phyloP scores from a whole-genome alignment of 2,797 vertebrate genomes.

The Rousettus madagascariensis region DNA sequence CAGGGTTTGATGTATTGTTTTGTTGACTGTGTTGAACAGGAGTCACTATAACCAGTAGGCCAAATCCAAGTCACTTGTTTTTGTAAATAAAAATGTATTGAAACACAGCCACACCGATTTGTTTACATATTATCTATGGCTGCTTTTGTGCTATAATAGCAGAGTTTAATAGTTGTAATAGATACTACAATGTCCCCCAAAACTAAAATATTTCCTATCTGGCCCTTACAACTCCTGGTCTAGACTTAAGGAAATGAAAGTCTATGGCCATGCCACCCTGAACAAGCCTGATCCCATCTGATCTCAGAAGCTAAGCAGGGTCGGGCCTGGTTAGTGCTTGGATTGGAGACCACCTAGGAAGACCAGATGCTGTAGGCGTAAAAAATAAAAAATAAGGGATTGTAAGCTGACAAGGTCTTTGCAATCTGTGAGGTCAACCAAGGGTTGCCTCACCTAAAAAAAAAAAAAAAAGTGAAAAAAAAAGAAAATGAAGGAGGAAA shows the following conservation, averaged over 20 bases:
- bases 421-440: no score
- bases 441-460: no score
- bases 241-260: background rate
- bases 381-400: no score
- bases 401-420: no score
- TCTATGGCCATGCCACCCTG: no score
- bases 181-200: background rate
- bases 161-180: background rate
- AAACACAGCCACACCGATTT: background rate
- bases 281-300: no score
- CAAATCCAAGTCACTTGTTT: background rate
- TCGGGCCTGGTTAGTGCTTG: no score
- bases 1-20: background rate
- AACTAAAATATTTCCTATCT: background rate
- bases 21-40: background rate
- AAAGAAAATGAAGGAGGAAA: background rate
- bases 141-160: background rate
- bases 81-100: background rate
- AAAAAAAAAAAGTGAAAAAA: no score
- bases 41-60: background rate
- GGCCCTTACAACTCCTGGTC: background rate
- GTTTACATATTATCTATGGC: background rate
- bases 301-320: no score
- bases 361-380: no score
- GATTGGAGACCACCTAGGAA: no score